Percentiles rank a stretch among this genome's conserved stretches.
phyloP scores from a whole-genome alignment of 2,888 invertebrate species.

The Thelaira solivaga region DNA sequence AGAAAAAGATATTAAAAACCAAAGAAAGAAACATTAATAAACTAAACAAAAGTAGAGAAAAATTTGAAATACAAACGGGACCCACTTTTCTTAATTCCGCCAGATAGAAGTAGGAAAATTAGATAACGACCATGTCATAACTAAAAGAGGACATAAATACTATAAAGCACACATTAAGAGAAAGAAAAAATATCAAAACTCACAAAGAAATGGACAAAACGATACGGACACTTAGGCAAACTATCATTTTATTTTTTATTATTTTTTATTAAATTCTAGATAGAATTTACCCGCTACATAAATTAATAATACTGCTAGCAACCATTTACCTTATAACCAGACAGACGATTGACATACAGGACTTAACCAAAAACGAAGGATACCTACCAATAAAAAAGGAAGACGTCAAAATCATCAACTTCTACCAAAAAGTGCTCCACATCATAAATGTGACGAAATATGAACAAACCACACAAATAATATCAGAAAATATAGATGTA shows the following conservation, averaged over 20 bases:
- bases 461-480: conserved; percentile 13
- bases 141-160: conserved; percentile 1
- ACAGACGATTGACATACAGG: conserved; percentile 36
- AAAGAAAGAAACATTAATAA: conserved; percentile 30
- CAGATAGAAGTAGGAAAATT: background rate
- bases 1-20: conserved; percentile 11
- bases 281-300: background rate
- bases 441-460: conserved; percentile 52
- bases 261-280: background rate
- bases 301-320: background rate
- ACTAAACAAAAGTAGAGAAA: conserved; percentile 11
- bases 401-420: conserved; percentile 36
- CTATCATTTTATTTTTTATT: background rate
- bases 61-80: background rate
- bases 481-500: background rate
- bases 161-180: conserved; percentile 15
- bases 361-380: conserved; percentile 1
- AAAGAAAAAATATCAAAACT: conserved; percentile 10
- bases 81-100: conserved; percentile 1
- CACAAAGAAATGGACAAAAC: background rate
- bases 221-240: background rate
- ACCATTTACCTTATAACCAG: background rate
- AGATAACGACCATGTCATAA: conserved; percentile 9
- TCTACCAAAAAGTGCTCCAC: conserved; percentile 26
- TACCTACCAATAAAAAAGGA: conserved; percentile 42